Evolutionary conservation across 2,113 vertebrate genomes (phyloP).

Genomic region (Pao palembangensis): DNA sequence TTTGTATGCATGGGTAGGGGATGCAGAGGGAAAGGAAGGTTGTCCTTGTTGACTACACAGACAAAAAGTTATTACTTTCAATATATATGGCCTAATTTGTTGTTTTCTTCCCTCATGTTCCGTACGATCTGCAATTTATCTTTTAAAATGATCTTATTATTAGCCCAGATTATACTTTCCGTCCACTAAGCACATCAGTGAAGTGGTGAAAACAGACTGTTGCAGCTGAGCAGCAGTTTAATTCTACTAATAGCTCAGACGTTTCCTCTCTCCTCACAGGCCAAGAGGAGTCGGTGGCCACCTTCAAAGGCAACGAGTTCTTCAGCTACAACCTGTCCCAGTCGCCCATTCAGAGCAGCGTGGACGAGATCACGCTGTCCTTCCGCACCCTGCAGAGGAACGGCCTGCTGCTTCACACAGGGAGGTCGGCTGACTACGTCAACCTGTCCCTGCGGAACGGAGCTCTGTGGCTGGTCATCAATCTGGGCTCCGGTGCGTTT

Average conservation of each 20-base stretch:
- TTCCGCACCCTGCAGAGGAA: constrained; percentile 92
- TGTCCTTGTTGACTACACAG: background rate
- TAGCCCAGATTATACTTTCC: background rate
- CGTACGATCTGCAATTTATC: background rate
- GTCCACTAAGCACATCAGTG: background rate
- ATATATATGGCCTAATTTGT: background rate
- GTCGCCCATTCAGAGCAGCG: constrained; percentile 94
- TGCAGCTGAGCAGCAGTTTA: constrained; percentile 2
- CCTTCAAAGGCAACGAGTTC: constrained; percentile 92
- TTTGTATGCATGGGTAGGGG: background rate
- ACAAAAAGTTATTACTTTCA: background rate
- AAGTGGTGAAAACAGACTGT: constrained; percentile 3
- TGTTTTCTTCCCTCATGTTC: background rate
- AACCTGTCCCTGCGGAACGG: constrained; percentile 92
- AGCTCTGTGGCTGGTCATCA: constrained; percentile 93
- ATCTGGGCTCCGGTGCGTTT: constrained; percentile 92
- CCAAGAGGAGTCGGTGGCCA: constrained; percentile 89
- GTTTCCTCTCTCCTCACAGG: constrained; percentile 68
- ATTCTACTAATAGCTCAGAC: constrained; percentile 29
- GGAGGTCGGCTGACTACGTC: constrained; percentile 90
- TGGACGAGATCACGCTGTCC: constrained; percentile 93
- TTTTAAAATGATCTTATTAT: background rate
- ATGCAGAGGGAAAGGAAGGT: background rate
- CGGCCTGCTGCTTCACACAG: constrained; percentile 92
- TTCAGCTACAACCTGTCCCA: constrained; percentile 97